Conservation (phyloP, 2,888 invertebrate species). For the Ochropacha duplaris region DNA sequence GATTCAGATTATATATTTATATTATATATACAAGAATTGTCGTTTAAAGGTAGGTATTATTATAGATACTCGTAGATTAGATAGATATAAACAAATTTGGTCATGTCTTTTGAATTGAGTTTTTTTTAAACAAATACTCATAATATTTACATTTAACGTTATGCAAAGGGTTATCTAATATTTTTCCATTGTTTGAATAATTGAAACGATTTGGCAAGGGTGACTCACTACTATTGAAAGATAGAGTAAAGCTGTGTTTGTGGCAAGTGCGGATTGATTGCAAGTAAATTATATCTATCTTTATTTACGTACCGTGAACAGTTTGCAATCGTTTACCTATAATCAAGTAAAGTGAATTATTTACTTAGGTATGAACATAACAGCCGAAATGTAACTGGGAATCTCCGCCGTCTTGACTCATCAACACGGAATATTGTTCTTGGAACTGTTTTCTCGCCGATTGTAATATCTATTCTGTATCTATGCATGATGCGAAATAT, state of each 20-base stretch:
- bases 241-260: slow-evolving; percentile 32
- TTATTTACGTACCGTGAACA: slow-evolving; percentile 34
- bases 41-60: no score
- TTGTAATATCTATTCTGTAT: slow-evolving; percentile 12
- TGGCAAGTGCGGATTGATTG: slow-evolving; percentile 30
- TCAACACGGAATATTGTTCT: slow-evolving; percentile 28
- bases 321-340: slow-evolving; percentile 17
- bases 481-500: background rate
- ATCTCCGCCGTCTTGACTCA: slow-evolving; percentile 37
- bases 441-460: slow-evolving; percentile 32
- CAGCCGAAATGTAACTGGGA: slow-evolving; percentile 27
- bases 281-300: slow-evolving; percentile 38
- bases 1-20: no score
- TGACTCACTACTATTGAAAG: slow-evolving; percentile 21
- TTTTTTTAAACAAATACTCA: background rate
- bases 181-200: slow-evolving; percentile 3
- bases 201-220: background rate
- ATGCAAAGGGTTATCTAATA: background rate
- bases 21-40: no score
- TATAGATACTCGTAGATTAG: no score
- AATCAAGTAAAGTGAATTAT: slow-evolving; percentile 10
- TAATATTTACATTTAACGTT: background rate
- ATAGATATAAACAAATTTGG: no score
- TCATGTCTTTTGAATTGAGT: background rate
- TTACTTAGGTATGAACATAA: slow-evolving; percentile 14